These are phyloP conservation scores for Xerus inauris DNA, from an alignment of 2,113 vertebrate species.

Conservation along the genomic window DNA sequence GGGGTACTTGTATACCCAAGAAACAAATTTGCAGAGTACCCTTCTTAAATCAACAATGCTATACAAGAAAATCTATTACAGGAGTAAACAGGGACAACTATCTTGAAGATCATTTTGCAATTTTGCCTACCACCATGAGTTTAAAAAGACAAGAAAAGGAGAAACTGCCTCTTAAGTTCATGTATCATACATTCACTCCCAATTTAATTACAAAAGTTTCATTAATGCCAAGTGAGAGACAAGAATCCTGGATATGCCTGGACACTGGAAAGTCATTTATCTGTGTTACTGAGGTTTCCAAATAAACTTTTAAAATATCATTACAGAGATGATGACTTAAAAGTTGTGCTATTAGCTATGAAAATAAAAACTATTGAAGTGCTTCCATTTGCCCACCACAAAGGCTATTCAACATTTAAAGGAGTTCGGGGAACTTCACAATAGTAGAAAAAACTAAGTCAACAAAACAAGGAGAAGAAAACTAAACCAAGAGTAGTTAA, in stretches of 20 bases:
- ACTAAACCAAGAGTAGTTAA: constrained; percentile 83
- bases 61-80: neutral
- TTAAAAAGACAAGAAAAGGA: neutral
- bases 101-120: neutral
- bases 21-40: neutral
- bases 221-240: neutral
- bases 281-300: neutral
- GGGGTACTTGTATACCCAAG: neutral
- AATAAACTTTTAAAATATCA: constrained; percentile 12
- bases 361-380: constrained; percentile 75
- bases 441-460: constrained; percentile 42
- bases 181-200: neutral
- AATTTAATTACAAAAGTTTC: neutral
- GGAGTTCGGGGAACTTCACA: constrained; percentile 77
- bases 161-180: neutral
- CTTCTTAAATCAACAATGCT: neutral
- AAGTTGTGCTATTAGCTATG: constrained; percentile 63
- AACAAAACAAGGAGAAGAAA: constrained; percentile 78
- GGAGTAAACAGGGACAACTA: neutral
- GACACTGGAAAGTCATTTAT: neutral
- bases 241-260: neutral
- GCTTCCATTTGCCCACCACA: constrained; percentile 69
- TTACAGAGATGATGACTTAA: neutral
- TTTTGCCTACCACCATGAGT: neutral
- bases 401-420: constrained; percentile 81